phyloP scores from a whole-genome alignment of 2,113 vertebrate species.

The Thalassarche chlororhynchos region DNA sequence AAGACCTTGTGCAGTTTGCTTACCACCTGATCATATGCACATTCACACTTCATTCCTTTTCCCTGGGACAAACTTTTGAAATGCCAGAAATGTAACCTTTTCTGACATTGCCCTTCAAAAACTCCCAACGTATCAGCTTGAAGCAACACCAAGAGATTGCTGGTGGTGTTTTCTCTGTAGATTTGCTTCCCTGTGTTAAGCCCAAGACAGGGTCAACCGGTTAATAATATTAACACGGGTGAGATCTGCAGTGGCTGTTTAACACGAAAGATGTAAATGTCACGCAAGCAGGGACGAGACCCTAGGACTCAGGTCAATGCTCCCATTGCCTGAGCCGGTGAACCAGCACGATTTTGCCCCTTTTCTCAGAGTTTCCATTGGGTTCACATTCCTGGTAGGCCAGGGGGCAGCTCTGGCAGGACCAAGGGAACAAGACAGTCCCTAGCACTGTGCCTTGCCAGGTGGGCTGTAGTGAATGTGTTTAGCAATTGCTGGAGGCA shows the following conservation, averaged over 20 bases:
- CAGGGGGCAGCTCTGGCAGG: background rate
- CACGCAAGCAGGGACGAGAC: background rate
- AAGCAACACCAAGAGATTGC: background rate
- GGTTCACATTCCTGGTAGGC: background rate
- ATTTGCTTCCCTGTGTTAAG: background rate
- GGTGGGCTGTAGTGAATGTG: background rate
- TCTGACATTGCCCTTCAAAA: background rate
- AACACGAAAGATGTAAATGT: background rate
- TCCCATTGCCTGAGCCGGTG: background rate
- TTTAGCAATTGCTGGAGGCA: background rate
- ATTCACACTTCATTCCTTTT: background rate
- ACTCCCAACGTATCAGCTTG: accelerated
- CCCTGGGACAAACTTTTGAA: background rate
- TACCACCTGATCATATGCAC: accelerated
- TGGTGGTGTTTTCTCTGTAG: background rate
- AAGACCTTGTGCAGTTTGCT: background rate
- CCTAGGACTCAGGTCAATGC: background rate
- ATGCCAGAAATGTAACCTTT: background rate
- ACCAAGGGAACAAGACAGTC: background rate
- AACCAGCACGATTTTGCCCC: background rate
- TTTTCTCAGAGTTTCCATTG: background rate
- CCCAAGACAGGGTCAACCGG: background rate
- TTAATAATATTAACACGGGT: background rate
- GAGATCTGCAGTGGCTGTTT: background rate
- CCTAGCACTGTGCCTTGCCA: too few relatives aligned